phyloP scores from a whole-genome alignment of 2,797 vertebrate species.

The Syngnathus rostellatus region DNA sequence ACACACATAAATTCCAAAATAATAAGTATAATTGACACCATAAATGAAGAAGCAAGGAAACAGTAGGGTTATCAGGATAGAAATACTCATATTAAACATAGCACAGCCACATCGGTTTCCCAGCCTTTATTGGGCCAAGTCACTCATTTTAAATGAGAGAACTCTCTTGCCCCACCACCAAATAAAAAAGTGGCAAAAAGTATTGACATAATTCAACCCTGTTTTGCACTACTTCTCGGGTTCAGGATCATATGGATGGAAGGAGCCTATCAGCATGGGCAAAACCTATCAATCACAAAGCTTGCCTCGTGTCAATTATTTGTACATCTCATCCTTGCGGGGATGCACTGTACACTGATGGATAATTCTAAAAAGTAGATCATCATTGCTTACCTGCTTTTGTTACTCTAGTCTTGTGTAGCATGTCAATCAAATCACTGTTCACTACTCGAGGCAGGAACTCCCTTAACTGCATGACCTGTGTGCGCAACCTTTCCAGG shows the following conservation, averaged over 20 bases:
- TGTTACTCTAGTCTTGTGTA: conserved; percentile 66
- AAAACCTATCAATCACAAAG: neutral
- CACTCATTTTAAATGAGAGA: neutral
- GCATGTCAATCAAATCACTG: conserved; percentile 65
- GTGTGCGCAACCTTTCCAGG: conserved; percentile 82
- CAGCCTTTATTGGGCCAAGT: neutral
- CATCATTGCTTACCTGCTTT: conserved; percentile 65
- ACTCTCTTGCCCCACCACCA: neutral
- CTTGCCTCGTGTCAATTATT: neutral
- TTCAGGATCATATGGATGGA: neutral
- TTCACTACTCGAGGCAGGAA: conserved; percentile 81
- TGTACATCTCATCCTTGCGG: neutral
- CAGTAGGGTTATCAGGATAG: neutral
- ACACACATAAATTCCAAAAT: conserved; percentile 20
- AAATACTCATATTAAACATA: neutral
- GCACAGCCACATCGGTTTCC: neutral
- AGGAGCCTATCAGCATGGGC: neutral
- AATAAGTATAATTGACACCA: neutral
- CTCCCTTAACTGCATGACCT: conserved; percentile 89
- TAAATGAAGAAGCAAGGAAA: neutral
- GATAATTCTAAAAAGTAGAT: neutral
- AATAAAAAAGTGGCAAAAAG: neutral
- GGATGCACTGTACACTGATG: neutral
- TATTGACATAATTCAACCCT: neutral
- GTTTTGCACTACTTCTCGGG: neutral